phyloP scores from a whole-genome alignment of 2,113 vertebrate species.

The Nymphicus hollandicus region DNA sequence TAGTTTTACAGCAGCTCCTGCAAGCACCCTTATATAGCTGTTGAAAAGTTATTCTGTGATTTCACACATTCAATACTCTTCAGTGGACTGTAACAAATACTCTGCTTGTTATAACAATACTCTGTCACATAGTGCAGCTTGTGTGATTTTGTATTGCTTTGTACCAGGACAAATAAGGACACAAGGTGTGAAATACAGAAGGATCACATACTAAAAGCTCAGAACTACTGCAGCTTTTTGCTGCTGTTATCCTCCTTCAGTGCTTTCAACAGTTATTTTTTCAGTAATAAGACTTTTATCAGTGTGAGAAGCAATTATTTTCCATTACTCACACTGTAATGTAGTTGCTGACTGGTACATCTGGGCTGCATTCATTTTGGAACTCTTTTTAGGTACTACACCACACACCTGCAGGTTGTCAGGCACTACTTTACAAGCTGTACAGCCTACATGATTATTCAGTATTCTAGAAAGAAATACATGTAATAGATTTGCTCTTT shows the following conservation, averaged over 20 bases:
- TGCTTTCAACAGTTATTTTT: slow-evolving; percentile 1
- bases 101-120: neutral
- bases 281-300: neutral
- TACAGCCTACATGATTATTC: neutral
- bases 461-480: neutral
- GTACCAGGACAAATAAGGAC: neutral
- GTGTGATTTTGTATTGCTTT: neutral
- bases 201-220: neutral
- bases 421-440: neutral
- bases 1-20: neutral
- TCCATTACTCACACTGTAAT: neutral
- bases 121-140: neutral
- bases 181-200: neutral
- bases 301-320: slow-evolving; percentile 32
- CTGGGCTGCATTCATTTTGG: slow-evolving; percentile 24
- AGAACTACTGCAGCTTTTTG: neutral
- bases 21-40: neutral
- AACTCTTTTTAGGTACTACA: slow-evolving; percentile 12
- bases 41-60: neutral
- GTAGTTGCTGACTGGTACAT: neutral
- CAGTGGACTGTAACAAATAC: neutral
- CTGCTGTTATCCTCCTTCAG: neutral
- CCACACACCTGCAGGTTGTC: slow-evolving; percentile 2
- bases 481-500: neutral
- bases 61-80: neutral